Conservation (phyloP, 2,888 invertebrate species). For the Allacma fusca region DNA sequence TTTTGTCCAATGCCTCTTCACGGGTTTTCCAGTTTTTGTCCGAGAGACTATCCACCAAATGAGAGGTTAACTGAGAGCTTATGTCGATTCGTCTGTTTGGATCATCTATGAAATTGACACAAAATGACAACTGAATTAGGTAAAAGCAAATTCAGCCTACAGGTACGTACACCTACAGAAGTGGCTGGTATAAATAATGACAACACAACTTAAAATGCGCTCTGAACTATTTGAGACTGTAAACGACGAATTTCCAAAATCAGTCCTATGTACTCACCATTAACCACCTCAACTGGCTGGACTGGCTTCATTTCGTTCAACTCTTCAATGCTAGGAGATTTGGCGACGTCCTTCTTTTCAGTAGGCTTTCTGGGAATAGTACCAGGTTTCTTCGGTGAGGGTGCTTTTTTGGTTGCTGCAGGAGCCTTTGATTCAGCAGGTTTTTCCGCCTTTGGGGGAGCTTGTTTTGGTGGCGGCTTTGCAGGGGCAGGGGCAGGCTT, state of each 20-base stretch:
- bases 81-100: slow-evolving; percentile 44
- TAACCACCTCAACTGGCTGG: slow-evolving; percentile 20
- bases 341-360: slow-evolving; percentile 45
- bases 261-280: slow-evolving; percentile 31
- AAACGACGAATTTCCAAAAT: no score
- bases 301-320: slow-evolving; percentile 21
- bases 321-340: slow-evolving; percentile 39
- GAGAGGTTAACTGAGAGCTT: slow-evolving; percentile 47
- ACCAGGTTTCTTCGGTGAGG: slow-evolving; percentile 46
- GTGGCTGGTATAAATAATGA: no score
- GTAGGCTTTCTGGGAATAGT: slow-evolving; percentile 59
- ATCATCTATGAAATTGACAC: slow-evolving; percentile 34
- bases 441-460: slow-evolving; percentile 64
- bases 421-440: slow-evolving; percentile 67
- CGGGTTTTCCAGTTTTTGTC: slow-evolving; percentile 68
- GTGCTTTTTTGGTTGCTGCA: slow-evolving; percentile 58
- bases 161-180: no score
- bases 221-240: no score
- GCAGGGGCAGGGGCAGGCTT: slow-evolving; percentile 69
- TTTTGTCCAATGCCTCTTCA: slow-evolving; percentile 77
- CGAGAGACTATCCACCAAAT: slow-evolving; percentile 59
- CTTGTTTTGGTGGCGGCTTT: slow-evolving; percentile 67
- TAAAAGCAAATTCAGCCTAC: no score
- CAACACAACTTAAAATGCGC: no score
- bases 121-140: not conserved